Base-by-base conservation (phyloP, 2,113 vertebrate genomes). In the Danionella cerebrum region DNA sequence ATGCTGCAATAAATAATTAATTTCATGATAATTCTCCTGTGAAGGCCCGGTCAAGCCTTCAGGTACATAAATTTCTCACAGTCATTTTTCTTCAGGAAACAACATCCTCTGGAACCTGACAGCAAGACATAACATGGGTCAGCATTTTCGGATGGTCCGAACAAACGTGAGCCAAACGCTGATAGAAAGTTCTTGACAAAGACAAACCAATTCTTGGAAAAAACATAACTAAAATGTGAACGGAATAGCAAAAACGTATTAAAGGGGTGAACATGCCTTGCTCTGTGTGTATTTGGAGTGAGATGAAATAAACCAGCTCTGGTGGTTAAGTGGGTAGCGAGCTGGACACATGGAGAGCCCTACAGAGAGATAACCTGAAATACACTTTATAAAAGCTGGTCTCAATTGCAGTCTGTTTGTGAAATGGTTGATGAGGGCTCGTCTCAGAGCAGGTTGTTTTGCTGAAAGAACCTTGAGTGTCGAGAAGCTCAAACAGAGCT, bases 11-110 rank as follows among this genome's bases (percentile, higher is more conserved):
- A 76, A 76, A 80, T 74, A 72, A 59, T 65, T 41, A 11, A 29
- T 58, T 68, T 74, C 25, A 51, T 64, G 75, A 58, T 76, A 54
- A 73, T 78, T 76, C 60, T 76, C 66, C 74, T 65, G 69, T 76
- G 72, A 76, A 71, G 62, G 45, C 45, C 45, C 29, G 36, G 55
- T 51, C 48, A 47, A 64, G 16, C 44, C 62, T 38, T 48, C 42
- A 5, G 4, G 19, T 50, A 48, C 72, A 71, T 68, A 73, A 29
- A 66, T 70, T 70, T 38, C 35, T 67, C 57, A 2, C 14, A 64
- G 35, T 55, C 21, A 41, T 64, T 64, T 68, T 52, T 29, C 22
- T 50, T 25, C 1, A 5, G 13, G 12, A 4, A 38, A 18, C 18
- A 18, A 33, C n/a, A 54, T 35, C 29, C 6, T 18, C 4, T 11